These are phyloP conservation scores for Enteromius mattozi DNA, from an alignment of 2,797 vertebrate species.

Conservation along the genomic window DNA sequence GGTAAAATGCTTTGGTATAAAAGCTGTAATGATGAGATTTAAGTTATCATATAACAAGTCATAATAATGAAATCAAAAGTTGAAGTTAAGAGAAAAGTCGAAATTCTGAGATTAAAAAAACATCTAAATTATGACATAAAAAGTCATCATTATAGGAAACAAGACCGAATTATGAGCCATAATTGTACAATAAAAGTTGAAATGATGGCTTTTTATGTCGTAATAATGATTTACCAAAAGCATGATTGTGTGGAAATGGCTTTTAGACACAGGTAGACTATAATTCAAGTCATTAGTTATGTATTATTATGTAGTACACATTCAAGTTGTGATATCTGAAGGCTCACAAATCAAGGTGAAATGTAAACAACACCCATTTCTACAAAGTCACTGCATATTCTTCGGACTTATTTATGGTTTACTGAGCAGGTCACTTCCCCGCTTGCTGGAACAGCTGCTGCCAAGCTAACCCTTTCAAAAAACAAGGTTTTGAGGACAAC, in stretches of 20 bases:
- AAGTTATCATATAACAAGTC: neutral
- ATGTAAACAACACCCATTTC: constrained; percentile 56
- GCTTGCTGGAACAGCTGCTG: constrained; percentile 83
- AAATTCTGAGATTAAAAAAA: neutral
- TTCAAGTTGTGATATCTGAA: constrained; percentile 38
- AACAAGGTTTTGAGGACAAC: constrained; percentile 75
- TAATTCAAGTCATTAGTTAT: constrained; percentile 30
- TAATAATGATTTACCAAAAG: neutral
- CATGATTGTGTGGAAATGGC: neutral
- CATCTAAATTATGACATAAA: neutral
- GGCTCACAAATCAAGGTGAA: constrained; percentile 53
- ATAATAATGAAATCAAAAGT: neutral
- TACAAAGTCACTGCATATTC: constrained; percentile 76
- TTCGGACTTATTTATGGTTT: constrained; percentile 82
- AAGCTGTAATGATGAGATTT: neutral
- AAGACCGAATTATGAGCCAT: neutral
- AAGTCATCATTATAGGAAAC: neutral
- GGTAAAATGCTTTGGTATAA: neutral
- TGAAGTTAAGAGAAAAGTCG: neutral
- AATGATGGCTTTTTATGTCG: neutral
- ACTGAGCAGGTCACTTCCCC: constrained; percentile 82
- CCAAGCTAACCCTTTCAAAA: constrained; percentile 69
- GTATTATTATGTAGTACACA: constrained; percentile 2
- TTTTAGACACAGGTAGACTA: neutral
- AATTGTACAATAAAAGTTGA: neutral